Conservation (phyloP, 2,797 vertebrate species). For the Linurgus olivaceus region DNA sequence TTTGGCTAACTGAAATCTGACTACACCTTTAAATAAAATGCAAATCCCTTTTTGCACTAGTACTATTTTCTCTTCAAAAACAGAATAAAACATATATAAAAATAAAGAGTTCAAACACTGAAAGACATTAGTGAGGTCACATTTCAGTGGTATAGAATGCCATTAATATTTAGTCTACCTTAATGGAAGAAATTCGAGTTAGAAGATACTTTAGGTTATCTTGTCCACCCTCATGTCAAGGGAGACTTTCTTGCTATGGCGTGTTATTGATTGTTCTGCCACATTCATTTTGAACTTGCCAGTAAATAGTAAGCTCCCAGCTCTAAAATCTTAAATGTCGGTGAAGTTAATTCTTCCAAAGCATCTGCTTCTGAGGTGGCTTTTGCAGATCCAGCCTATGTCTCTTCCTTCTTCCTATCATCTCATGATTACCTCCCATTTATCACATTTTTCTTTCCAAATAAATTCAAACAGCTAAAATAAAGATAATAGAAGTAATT, state of each 20-base stretch:
- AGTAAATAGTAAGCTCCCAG: neutral
- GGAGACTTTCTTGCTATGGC: neutral
- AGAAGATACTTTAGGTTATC: slow-evolving; percentile 55
- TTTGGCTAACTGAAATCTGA: neutral
- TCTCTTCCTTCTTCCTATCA: neutral
- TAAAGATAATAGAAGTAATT: neutral
- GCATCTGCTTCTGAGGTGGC: neutral
- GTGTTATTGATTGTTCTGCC: neutral
- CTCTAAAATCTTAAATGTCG: neutral
- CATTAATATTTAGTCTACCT: slow-evolving; percentile 67
- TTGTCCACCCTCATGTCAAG: slow-evolving; percentile 23
- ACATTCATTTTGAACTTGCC: neutral
- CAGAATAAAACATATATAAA: neutral
- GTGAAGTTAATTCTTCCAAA: neutral
- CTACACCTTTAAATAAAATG: neutral
- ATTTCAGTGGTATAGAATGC: slow-evolving; percentile 56
- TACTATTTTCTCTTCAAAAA: neutral
- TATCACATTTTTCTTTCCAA: neutral
- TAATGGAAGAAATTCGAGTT: slow-evolving; percentile 62
- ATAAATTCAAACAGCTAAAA: neutral
- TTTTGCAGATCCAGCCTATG: neutral
- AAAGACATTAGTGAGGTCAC: slow-evolving; percentile 49
- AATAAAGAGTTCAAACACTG: slow-evolving; percentile 17
- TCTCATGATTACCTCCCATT: neutral
- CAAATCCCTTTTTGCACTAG: neutral